Percentiles rank a stretch among this genome's conserved stretches.
phyloP scores from a whole-genome alignment of 2,797 vertebrate species.

The Erethizon dorsatum region DNA sequence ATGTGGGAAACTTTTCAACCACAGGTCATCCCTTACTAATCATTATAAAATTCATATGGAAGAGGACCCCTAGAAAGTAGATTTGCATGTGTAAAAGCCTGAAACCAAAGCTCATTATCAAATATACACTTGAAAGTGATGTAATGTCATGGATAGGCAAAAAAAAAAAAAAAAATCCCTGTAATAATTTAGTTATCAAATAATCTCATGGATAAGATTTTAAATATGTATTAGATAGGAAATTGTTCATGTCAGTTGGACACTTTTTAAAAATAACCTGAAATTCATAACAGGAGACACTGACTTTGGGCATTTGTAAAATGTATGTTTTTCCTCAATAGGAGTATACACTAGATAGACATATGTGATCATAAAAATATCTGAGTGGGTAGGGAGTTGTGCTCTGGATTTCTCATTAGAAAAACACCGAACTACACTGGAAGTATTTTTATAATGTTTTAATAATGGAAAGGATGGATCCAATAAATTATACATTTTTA shows the following conservation, averaged over 20 bases:
- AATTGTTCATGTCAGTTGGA: not conserved
- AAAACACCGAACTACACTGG: conserved; percentile 40
- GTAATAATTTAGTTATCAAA: not conserved
- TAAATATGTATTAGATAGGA: conserved; percentile 34
- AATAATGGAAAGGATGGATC: conserved; percentile 46
- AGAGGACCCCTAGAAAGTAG: conserved; percentile 63
- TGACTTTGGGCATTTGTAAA: conserved; percentile 47
- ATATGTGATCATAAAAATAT: not conserved
- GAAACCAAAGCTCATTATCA: conserved; percentile 74
- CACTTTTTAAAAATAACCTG: conserved; percentile 7
- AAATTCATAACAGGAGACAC: not conserved
- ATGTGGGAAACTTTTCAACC: conserved; percentile 84
- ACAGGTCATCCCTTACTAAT: conserved; percentile 84
- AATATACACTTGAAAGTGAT: not conserved
- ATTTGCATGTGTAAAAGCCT: conserved; percentile 60
- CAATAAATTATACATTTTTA: conserved; percentile 67
- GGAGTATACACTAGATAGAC: not conserved
- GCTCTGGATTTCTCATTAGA: conserved; percentile 4
- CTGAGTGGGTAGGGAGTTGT: not conserved
- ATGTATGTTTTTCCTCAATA: not conserved
- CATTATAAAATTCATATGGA: conserved; percentile 82
- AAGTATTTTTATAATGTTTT: conserved; percentile 67
- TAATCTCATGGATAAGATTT: not conserved
- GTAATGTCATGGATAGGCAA: not conserved
- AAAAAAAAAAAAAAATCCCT: not conserved